Base-by-base conservation (phyloP, 2,113 vertebrate species). In the Donacobius atricapilla region DNA sequence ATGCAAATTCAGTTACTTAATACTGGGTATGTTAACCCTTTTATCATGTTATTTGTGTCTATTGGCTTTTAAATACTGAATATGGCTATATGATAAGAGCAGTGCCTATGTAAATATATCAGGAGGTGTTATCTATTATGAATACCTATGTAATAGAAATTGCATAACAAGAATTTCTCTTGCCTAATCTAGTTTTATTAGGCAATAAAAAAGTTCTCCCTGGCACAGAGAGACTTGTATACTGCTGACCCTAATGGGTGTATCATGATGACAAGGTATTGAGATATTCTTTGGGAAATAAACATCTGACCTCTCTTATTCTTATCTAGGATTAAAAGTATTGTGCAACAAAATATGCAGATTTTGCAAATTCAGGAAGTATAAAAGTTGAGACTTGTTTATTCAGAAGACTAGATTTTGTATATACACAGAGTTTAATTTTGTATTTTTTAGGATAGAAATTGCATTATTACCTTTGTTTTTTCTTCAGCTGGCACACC, bases 101-200 rank as follows among this genome's bases (percentile, higher is more conserved):
- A 66, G 40, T 83, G 54, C 47, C 44, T 83, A 19, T 83, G 48
- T 71, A 83, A 93, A 83, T 77, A 48, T 83, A 80, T 86, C 93
- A 83, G 24, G 27, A 86, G 42, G 45, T 44, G n/a, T 88, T 93
- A 82, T 87, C 87, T 94, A 31, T 84, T 90, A 86, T 1, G 28
- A 90, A 83, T 51, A 64, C 39, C 64, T 73, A 56, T 79, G 87
- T 80, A 94, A 51, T n/a, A 83, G 63, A 37, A 7, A 79, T 58
- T 69, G 78, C 68, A 90, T 77, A 92, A 53, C 93, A 94, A 90
- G 66, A 92, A 80, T 87, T 91, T 93, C 39, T 70, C 90, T 97
- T 96, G 83, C 92, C 65, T 64, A 87, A 95, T 91, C 88, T 89
- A 70, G 77, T 66, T 93, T 96, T 91, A 97, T 97, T 95, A 91